Evolutionary conservation across 2,888 invertebrate species (phyloP), one percentile per base, ranked within the genome.

Genomic region (Geotrupes spiniger): DNA sequence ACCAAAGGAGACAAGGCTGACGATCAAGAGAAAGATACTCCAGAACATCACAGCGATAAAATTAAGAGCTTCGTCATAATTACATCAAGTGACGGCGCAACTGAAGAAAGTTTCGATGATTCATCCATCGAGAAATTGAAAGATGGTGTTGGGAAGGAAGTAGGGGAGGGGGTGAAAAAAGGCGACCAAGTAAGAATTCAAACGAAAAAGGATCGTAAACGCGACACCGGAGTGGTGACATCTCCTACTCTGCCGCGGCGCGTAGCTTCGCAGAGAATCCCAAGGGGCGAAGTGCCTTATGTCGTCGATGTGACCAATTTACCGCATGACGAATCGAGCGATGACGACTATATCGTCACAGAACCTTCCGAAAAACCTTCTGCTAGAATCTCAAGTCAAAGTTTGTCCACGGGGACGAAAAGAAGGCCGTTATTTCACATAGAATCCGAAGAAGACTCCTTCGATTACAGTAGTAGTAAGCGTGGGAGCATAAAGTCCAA

Each of bases 361-460:
- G 52, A 49, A 46, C 46, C 52, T 15, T 15, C 31, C 27, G 52
- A 52, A 31, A 41, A 37, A 36, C 15, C 25, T 41, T 46, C 49
- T 28, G 46, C 45, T 46, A 51, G 45, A 49, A 46, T 52, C 42
- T 42, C 43, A 42, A 42, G 39, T 12, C 42, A 46, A 9, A 31
- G 37, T 26, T 36, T 29, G 11, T 37, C 8, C 21, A n/a, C n/a
- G n/a, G n/a, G n/a, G n/a, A n/a, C 21, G 42, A 58, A 53, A 39
- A 52, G 70, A 47, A 73, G 71, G 59, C 72, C 75, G 6, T 58
- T 76, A 46, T 77, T 77, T 54, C 70, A 70, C 49, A 66, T 76
- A 52, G 74, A 74, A 58, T 76, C 76, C 8, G 74, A 73, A 58
- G 75, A 73, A 29, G 73, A 73, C 43, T 54, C 61, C n/a, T 39